Evolutionary conservation across 2,888 invertebrate species (phyloP), one percentile per base, ranked within the genome.

Genomic region (Achlya flavicornis): DNA sequence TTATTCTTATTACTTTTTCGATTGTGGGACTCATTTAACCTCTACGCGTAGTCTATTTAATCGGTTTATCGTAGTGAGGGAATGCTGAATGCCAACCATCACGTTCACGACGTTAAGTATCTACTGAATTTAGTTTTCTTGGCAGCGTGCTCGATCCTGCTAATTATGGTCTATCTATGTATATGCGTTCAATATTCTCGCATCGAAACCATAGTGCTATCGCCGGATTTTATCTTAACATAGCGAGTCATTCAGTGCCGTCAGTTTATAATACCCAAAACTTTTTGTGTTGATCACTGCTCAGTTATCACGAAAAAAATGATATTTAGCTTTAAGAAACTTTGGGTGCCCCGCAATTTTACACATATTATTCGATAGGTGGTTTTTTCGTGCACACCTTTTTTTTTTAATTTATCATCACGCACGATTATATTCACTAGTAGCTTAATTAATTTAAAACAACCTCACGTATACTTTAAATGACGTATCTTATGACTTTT

Each of bases 1-100:
- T 85, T 83, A 81, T 85, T 86, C 78, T 77, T 86, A 80, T 83
- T 41, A 41, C 41, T n/a, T 84, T 82, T 82, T 81, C 74, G 73
- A 75, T 78, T 76, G 78, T 78, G 79, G 76, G 80, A 78, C 81
- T 83, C 77, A 81, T 84, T 82, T 80, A 78, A 78, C 79, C 79
- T 80, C 78, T 76, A 81, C 79, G 78, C 75, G 78, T 84, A 80
- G 79, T 79, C 76, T 60, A 67, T 81, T 81, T 77, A 75, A 74
- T 71, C 68, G 69, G 71, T 63, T n/a, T 35, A 19, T n/a, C 32
- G 62, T 77, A 74, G 72, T 74, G 66, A 65, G 66, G 70, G 72
- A 68, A 19, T 19, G 41, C 41, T 11, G 59, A 60, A 57, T 64
- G 35, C 43, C 8, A 53, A 53, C 10, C n/a, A 19, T 53, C 16